Evolutionary conservation across 2,888 invertebrate genomes (phyloP), one percentile per base, ranked within the genome.

Genomic region (Ormyrus labotus): DNA sequence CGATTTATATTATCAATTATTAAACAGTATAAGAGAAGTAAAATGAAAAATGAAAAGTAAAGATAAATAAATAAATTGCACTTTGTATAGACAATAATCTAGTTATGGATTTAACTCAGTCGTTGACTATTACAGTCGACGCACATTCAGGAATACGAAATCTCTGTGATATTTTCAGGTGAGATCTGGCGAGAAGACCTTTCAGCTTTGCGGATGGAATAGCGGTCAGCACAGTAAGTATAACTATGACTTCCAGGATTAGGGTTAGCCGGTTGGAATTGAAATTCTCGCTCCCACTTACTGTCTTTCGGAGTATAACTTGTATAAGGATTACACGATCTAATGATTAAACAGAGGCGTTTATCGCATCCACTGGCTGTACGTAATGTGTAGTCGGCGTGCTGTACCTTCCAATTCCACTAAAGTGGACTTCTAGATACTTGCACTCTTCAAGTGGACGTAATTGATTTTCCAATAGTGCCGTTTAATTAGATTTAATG

Each of bases 191-290:
- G 87, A 88, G 78, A 87, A 83, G 75, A 88, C 85, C 65, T 92
- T 96, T 83, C 93, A 92, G 11, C 85, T 96, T 9, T 96, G 96
- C 87, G 96, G 96, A 0, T 94, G 96, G 87, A 96, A 96, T 87
- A 96, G 95, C 87, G 96, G 96, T 11, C 96, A 96, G 85, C 96
- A 96, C 85, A 92, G 96, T 96, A 90, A 93, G 93, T 91, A 86
- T 79, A 78, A 10, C 55, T 47, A 58, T 50, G 48, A 72, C 71
- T 81, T 68, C 47, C 10, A 34, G 68, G 78, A 73, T 78, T 70
- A 74, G 55, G 77, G 45, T 63, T 72, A 68, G 53, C 51, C 48
- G 73, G 69, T 70, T 8, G 57, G 58, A 81, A 77, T 77, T 77
- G 72, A 77, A 81, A 77, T 80, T 51, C 8, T 53, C 1, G 5